Evolutionary conservation across 2,888 invertebrate species (phyloP).

Genomic region (Poecilus cupreus): DNA sequence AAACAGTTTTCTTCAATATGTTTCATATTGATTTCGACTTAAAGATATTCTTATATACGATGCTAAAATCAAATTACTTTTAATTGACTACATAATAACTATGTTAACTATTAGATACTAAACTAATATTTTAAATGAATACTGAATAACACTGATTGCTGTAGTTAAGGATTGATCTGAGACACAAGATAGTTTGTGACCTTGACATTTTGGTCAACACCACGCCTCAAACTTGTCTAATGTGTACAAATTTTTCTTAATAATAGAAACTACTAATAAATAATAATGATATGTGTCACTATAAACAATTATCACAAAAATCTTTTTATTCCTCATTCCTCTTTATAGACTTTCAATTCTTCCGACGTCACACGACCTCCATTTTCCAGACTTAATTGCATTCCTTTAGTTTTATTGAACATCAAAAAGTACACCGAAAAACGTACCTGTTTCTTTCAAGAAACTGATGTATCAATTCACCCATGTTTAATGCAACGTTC

Average conservation of each 20-base stretch:
- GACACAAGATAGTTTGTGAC: slow-evolving; percentile 48
- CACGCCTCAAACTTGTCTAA: slow-evolving; percentile 49
- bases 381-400: too few species aligned
- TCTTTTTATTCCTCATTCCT: slow-evolving; percentile 5
- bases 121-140: slow-evolving; percentile 42
- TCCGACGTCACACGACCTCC: too few species aligned
- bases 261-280: slow-evolving; percentile 41
- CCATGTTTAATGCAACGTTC: too few species aligned
- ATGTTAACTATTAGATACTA: slow-evolving; percentile 46
- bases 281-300: slow-evolving; percentile 42
- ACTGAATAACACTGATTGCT: slow-evolving; percentile 38
- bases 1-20: slow-evolving; percentile 12
- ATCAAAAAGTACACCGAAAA: too few species aligned
- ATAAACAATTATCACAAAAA: slow-evolving; percentile 7
- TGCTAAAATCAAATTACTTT: slow-evolving; percentile 23
- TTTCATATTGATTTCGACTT: slow-evolving; percentile 14
- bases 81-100: slow-evolving; percentile 26
- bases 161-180: slow-evolving; percentile 28
- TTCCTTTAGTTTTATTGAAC: too few species aligned
- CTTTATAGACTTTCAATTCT: not conserved
- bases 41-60: slow-evolving; percentile 19
- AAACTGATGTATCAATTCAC: too few species aligned
- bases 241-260: slow-evolving; percentile 50
- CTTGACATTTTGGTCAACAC: slow-evolving; percentile 32
- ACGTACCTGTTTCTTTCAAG: too few species aligned